phyloP scores from a whole-genome alignment of 2,797 vertebrate species.

The Neosalanx taihuensis region DNA sequence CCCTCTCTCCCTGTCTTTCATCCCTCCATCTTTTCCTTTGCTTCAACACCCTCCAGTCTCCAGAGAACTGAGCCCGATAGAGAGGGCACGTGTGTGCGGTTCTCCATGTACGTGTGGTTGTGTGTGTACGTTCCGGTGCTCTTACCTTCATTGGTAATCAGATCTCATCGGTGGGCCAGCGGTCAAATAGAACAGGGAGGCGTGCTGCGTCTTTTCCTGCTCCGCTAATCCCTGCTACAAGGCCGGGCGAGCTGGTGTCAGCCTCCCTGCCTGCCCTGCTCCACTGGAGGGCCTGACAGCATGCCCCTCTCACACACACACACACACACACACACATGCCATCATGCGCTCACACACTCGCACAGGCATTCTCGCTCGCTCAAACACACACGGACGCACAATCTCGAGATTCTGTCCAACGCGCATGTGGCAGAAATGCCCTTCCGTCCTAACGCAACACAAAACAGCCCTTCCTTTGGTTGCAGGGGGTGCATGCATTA shows the following conservation, averaged over 20 bases:
- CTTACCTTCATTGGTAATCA: slow-evolving; percentile 58
- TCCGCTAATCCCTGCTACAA: slow-evolving; percentile 53
- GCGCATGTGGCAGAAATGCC: no score
- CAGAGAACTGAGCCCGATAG: slow-evolving; percentile 28
- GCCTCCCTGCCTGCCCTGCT: slow-evolving; percentile 29
- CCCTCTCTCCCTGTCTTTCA: slow-evolving; percentile 10
- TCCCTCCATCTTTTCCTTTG: slow-evolving; percentile 19
- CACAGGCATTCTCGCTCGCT: neutral
- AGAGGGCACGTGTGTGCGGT: slow-evolving; percentile 2
- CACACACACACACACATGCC: neutral
- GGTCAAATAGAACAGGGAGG: slow-evolving; percentile 51
- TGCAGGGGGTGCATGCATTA: no score
- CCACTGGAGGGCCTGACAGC: slow-evolving; percentile 36
- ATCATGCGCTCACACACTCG: slow-evolving; percentile 2
- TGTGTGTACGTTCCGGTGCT: slow-evolving; percentile 8
- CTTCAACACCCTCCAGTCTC: slow-evolving; percentile 54
- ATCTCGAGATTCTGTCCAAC: neutral
- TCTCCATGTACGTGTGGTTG: no score
- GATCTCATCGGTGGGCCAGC: slow-evolving; percentile 50
- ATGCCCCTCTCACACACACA: neutral
- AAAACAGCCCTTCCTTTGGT: no score
- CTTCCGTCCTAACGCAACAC: no score
- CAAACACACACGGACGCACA: neutral
- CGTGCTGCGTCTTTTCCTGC: slow-evolving; percentile 40
- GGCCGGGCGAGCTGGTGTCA: slow-evolving; percentile 45